Evolutionary conservation across 1,140 invertebrate genomes (phyloP), one percentile per base, ranked within the genome.

Genomic region (Ceratosolen solmsi): DNA sequence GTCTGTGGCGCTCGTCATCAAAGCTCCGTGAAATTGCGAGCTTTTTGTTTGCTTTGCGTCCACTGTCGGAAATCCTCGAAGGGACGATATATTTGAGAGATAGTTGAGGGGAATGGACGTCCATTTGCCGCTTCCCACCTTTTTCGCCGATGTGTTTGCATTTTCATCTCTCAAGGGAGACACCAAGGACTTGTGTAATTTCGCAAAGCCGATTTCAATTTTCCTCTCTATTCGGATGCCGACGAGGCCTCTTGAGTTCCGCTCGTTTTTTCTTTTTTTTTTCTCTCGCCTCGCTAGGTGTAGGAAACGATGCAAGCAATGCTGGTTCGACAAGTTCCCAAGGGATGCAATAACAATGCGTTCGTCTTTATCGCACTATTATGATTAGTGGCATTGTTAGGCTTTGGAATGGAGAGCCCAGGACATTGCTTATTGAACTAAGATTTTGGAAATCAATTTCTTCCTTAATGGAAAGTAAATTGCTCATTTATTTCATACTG

Each of bases 181-280:
- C 80, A 22, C 1, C 84, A 75, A 76, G 87, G 83, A 85, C 86
- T 85, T 82, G 86, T 87, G 88, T 88, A 90, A 91, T 91, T 91
- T 91, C 88, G 85, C 87, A 91, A 91, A 90, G 89, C 89, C 89
- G 89, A 90, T 91, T 91, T 89, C 89, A 91, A 90, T 91, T 90
- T 84, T 86, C 87, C 83, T 88, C 88, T 85, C 87, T 86, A 90
- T 90, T 90, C 88, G 88, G 82, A 87, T 86, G 72, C 60, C 68
- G 82, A 70, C 85, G 84, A 86, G 87, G 86, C 88, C 88, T 87
- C 89, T 89, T 82, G 86, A 89, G 41, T 36, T 54, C 20, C 0
- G 20, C 1, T 63, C 25, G 3, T 38, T 75, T 22, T 25, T 60
- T 63, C 1, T 11, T 46, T 63, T 20, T 20, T 76, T n/a, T 63